A percentile compares a stretch with the other conserved stretches of the same genome.
phyloP scores from a whole-genome alignment of 2,888 invertebrate species.

The Pyrrhosoma nymphula region DNA sequence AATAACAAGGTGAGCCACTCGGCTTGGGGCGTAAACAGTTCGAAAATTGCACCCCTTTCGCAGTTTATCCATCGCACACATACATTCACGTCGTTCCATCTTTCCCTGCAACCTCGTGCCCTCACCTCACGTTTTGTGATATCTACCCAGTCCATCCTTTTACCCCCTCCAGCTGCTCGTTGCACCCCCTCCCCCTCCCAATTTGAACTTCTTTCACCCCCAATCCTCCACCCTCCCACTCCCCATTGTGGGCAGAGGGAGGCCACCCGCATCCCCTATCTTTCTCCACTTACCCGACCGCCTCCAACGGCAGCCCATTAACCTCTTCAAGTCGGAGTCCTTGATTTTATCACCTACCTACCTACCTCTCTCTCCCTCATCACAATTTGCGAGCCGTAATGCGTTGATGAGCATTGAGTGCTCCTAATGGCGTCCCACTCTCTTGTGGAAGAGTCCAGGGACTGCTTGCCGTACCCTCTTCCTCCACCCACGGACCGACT shows the following conservation, averaged over 20 bases:
- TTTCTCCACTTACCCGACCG: neutral
- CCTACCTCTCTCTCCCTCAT: neutral
- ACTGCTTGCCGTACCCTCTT: neutral
- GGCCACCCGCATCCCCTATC: neutral
- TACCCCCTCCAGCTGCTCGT: neutral
- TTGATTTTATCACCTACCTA: neutral
- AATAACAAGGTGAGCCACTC: slow-evolving; percentile 1
- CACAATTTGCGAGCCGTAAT: slow-evolving; percentile 18
- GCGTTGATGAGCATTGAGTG: slow-evolving; percentile 11
- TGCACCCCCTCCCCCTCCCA: neutral
- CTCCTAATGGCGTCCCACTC: neutral
- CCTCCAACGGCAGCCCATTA: neutral
- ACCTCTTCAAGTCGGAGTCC: neutral
- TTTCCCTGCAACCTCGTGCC: neutral
- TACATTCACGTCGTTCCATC: neutral
- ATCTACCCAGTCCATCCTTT: no score
- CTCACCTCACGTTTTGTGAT: neutral
- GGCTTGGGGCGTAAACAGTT: neutral
- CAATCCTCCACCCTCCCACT: neutral
- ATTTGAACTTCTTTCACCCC: neutral
- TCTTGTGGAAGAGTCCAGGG: neutral
- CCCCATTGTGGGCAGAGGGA: no score
- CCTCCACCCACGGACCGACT: neutral
- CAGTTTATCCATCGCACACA: neutral
- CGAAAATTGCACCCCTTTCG: neutral